Conservation (phyloP, 2,888 invertebrate species). For the Agonum fuliginosum region DNA sequence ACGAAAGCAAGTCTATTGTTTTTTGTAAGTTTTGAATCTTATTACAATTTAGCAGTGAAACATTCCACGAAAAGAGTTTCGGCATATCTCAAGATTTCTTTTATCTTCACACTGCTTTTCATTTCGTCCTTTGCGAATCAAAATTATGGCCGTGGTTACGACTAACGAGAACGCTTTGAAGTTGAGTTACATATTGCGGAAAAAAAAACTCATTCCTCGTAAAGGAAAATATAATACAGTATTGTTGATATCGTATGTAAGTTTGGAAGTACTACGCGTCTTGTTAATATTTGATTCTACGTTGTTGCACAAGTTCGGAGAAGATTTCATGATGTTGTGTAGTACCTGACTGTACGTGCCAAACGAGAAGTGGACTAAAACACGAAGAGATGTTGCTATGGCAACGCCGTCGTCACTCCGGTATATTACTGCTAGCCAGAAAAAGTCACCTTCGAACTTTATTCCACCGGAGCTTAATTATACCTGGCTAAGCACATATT, state of each 20-base stretch:
- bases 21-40: constrained; percentile 47
- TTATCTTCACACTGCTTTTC: constrained; percentile 40
- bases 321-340: neutral
- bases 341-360: neutral
- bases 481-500: neutral
- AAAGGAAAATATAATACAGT: neutral
- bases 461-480: constrained; percentile 6
- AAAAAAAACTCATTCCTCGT: neutral
- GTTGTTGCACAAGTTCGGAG: neutral
- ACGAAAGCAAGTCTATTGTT: constrained; percentile 51
- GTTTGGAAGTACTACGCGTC: neutral
- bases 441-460: constrained; percentile 7
- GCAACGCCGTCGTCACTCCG: neutral
- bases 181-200: constrained; percentile 8
- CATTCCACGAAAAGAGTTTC: constrained; percentile 41
- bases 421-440: no score
- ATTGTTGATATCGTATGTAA: neutral
- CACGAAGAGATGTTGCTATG: neutral
- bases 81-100: constrained; percentile 38
- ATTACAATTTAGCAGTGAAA: constrained; percentile 49
- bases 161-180: constrained; percentile 39
- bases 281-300: neutral
- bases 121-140: constrained; percentile 38
- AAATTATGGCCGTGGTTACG: constrained; percentile 36
- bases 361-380: constrained; percentile 3